These are phyloP conservation scores for Onthophagus taurus DNA, from an alignment of 1,140 invertebrate genomes.

Conservation along the genomic window DNA sequence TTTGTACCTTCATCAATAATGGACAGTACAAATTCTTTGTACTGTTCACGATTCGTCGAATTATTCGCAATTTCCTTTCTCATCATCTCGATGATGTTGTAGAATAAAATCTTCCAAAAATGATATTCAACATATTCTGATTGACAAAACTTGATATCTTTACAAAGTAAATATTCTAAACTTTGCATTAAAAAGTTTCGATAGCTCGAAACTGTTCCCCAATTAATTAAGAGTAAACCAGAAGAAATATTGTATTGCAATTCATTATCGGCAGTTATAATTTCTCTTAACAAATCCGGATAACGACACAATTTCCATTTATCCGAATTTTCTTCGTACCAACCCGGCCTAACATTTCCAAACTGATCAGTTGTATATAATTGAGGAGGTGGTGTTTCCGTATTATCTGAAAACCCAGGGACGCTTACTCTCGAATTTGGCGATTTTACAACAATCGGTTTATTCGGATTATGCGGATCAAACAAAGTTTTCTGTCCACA, in stretches of 20 bases:
- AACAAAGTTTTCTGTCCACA: slow-evolving; percentile 45
- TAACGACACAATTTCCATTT: slow-evolving; percentile 44
- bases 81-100: slow-evolving; percentile 80
- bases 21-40: slow-evolving; percentile 57
- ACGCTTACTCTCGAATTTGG: slow-evolving; percentile 36
- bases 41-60: slow-evolving; percentile 45
- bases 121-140: slow-evolving; percentile 81
- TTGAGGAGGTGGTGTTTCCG: slow-evolving; percentile 23
- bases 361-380: slow-evolving; percentile 41
- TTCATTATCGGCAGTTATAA: slow-evolving; percentile 46
- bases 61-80: slow-evolving; percentile 48
- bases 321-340: slow-evolving; percentile 46
- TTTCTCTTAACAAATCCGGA: slow-evolving; percentile 44
- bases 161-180: slow-evolving; percentile 62
- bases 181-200: slow-evolving; percentile 56
- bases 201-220: slow-evolving; percentile 43
- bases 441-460: slow-evolving; percentile 53
- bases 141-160: slow-evolving; percentile 81
- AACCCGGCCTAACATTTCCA: slow-evolving; percentile 40
- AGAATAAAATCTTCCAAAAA: slow-evolving; percentile 87
- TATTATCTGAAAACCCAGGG: slow-evolving; percentile 29
- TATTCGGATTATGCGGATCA: slow-evolving; percentile 60
- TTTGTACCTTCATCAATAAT: slow-evolving; percentile 72
- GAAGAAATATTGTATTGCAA: slow-evolving; percentile 44
- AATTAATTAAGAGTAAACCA: slow-evolving; percentile 38